Conservation (phyloP, 1,140 invertebrate genomes). For the Apis dorsata region DNA sequence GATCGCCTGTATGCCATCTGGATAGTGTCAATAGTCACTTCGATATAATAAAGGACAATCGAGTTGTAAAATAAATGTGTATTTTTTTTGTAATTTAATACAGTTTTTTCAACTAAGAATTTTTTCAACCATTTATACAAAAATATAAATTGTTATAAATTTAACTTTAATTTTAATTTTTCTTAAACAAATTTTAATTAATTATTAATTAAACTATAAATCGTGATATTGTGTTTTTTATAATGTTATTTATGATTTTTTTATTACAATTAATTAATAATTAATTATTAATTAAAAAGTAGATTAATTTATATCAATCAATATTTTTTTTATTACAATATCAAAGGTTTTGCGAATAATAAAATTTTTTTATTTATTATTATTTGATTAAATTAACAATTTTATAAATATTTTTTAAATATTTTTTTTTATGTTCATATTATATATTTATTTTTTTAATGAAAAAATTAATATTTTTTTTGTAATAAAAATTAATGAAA, state of each 20-base stretch:
- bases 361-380: too few species aligned
- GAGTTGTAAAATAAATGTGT: not conserved
- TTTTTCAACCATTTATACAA: too few species aligned
- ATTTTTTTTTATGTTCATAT: too few species aligned
- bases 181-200: not conserved
- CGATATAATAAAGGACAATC: not conserved
- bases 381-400: too few species aligned
- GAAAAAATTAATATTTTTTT: too few species aligned
- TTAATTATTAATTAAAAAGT: not conserved
- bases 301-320: too few species aligned
- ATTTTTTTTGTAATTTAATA: not conserved
- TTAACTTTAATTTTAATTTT: not conserved
- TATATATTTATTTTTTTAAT: too few species aligned
- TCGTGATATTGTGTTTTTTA: not conserved
- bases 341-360: too few species aligned
- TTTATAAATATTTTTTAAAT: too few species aligned
- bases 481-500: too few species aligned
- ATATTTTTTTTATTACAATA: too few species aligned
- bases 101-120: not conserved
- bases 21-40: not conserved
- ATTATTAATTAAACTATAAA: too few species aligned
- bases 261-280: not conserved
- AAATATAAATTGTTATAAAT: not conserved
- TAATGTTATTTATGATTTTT: not conserved
- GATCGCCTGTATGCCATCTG: conserved; percentile 1